Percentiles rank a stretch among this genome's conserved stretches.
Evolutionary conservation across 2,888 invertebrate genomes (phyloP).

Genomic region (Scelioninae gen. 2): DNA sequence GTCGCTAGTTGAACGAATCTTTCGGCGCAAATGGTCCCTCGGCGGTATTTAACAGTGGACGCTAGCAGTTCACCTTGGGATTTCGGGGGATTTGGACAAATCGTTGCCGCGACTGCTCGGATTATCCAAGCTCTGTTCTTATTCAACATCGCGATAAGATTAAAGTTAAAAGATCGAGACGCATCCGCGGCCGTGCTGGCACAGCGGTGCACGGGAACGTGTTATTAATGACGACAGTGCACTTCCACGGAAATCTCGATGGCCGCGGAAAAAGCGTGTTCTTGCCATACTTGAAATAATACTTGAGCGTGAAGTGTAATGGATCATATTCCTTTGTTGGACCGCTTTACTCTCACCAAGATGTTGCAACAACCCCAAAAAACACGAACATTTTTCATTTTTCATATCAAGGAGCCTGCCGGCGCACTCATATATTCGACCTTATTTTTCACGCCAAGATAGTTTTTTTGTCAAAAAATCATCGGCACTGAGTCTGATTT

Average conservation of each 20-base stretch:
- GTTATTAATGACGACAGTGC: conserved; percentile 45
- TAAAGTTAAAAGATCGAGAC: conserved; percentile 56
- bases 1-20: conserved; percentile 43
- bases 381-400: conserved; percentile 41
- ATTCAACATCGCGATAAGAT: conserved; percentile 49
- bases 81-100: conserved; percentile 59
- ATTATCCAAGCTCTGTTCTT: conserved; percentile 54
- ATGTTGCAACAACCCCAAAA: conserved; percentile 44
- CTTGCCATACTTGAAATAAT: conserved; percentile 42
- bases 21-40: conserved; percentile 48
- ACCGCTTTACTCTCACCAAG: conserved; percentile 31
- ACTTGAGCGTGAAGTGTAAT: conserved; percentile 45
- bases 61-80: conserved; percentile 52
- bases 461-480: conserved; percentile 9
- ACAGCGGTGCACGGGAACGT: conserved; percentile 19
- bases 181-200: conserved; percentile 32
- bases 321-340: conserved; percentile 40
- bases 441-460: conserved; percentile 19
- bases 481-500: no score
- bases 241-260: conserved; percentile 38
- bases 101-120: conserved; percentile 49
- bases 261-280: conserved; percentile 31
- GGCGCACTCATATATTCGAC: conserved; percentile 5
- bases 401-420: conserved; percentile 32
- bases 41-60: conserved; percentile 51